These are phyloP conservation scores for Oligia fasciuncula DNA, from an alignment of 2,888 invertebrate genomes.

Conservation along the genomic window DNA sequence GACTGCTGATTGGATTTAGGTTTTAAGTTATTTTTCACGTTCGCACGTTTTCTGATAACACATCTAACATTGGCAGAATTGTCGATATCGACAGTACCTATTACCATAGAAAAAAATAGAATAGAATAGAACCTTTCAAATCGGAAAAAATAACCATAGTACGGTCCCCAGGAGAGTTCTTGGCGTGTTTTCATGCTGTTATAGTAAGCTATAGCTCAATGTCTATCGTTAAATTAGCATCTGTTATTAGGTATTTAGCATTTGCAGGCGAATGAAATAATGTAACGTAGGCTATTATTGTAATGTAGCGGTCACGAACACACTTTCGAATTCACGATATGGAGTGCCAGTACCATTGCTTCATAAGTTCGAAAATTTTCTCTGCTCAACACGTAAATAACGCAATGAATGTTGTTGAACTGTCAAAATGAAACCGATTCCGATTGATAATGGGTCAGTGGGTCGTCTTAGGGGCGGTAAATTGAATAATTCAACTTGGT, in stretches of 20 bases:
- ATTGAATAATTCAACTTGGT: neutral
- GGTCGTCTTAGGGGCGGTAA: too few species aligned
- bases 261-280: conserved; percentile 4
- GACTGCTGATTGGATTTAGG: too few species aligned
- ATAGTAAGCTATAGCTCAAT: conserved; percentile 20
- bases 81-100: neutral
- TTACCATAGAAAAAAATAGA: neutral
- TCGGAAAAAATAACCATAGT: conserved; percentile 29
- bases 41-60: too few species aligned
- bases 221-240: conserved; percentile 13
- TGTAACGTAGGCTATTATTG: conserved; percentile 7
- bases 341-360: neutral
- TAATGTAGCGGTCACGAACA: conserved; percentile 21
- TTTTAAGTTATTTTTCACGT: too few species aligned
- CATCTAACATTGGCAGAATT: neutral
- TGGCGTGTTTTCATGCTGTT: neutral
- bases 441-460: too few species aligned
- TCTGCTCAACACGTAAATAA: too few species aligned
- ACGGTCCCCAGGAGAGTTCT: conserved; percentile 8
- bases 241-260: neutral
- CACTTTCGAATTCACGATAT: neutral
- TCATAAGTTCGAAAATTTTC: too few species aligned
- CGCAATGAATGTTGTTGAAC: too few species aligned
- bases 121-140: neutral
- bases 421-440: too few species aligned